Conservation (phyloP, 92 coral and sea anemone genomes). For the Umimayanthus chanpuru region DNA sequence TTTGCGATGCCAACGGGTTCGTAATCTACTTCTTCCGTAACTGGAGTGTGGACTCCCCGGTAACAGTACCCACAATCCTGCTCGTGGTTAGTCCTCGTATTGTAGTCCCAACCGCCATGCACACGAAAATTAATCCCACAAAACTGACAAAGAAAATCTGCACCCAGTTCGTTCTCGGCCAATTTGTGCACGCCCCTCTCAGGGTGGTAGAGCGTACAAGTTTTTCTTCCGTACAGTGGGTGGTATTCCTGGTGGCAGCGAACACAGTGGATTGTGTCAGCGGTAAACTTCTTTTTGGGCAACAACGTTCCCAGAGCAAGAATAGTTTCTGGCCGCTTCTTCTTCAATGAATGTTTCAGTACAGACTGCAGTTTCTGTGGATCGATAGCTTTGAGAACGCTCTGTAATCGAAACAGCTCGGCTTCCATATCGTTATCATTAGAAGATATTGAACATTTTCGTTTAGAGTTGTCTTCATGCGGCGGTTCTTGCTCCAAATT, state of each 20-base stretch:
- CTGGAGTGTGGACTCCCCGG: slow-evolving; percentile 75
- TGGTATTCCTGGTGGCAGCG: slow-evolving; percentile 88
- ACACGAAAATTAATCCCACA: slow-evolving; percentile 66
- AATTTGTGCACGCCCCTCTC: slow-evolving; percentile 56
- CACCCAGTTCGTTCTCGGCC: slow-evolving; percentile 60
- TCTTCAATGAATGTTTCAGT: slow-evolving; percentile 63
- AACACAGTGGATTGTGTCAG: slow-evolving; percentile 87
- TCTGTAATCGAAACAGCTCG: slow-evolving; percentile 69
- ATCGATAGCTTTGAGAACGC: slow-evolving; percentile 70
- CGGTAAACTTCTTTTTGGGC: slow-evolving; percentile 72
- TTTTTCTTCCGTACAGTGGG: slow-evolving; percentile 62
- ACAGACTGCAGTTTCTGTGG: slow-evolving; percentile 73
- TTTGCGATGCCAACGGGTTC: slow-evolving; percentile 74
- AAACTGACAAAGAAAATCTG: slow-evolving; percentile 62
- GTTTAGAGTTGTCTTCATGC: neutral
- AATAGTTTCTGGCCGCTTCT: slow-evolving; percentile 55
- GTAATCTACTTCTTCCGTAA: slow-evolving; percentile 65
- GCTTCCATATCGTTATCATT: slow-evolving; percentile 53
- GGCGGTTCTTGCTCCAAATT: neutral
- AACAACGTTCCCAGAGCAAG: slow-evolving; percentile 63
- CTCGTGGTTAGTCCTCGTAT: slow-evolving; percentile 34
- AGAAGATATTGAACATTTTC: neutral
- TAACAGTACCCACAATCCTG: slow-evolving; percentile 77
- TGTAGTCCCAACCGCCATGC: slow-evolving; percentile 64
- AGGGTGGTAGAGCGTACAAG: slow-evolving; percentile 71